Base-by-base conservation (phyloP, 2,888 invertebrate species). In the Temnothorax unifasciatus region DNA sequence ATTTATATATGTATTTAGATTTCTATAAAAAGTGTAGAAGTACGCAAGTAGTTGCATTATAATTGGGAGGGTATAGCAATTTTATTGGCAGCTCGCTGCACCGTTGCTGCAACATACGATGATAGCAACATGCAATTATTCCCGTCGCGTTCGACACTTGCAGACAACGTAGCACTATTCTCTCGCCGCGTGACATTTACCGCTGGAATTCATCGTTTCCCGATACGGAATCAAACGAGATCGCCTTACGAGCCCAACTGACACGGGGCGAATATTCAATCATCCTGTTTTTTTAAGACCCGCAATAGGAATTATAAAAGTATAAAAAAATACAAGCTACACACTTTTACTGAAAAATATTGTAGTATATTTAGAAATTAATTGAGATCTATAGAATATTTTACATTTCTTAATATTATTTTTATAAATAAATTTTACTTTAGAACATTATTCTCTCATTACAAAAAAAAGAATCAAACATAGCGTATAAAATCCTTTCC, bases 161-260 rank as follows among this genome's bases (percentile, higher is more conserved):
- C 59, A 74, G 71, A 74, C 69, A 79, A 68, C 69, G n/a, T 25
- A 11, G 47, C 34, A 13, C 50, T 54, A 79, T 73, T 63, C 79
- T 88, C 74, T 71, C 47, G 50, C 64, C 52, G 63, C 38, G 71
- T 57, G 85, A 83, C 85, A 50, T 79, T 89, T 82, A 84, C 76
- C 61, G 50, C 76, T 68, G 57, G 85, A 63, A 84, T 84, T 84
- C 83, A 85, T 85, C 82, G 87, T 83, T 83, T 84, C 74, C 41
- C 83, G 69, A 88, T 84, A 87, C 64, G 76, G 54, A 57, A 84
- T 61, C 64, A 66, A 54, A 52, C 25, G 57, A 68, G 54, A 73
- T 59, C 63, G 75, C 82, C 69, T 29, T 29, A 83, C 83, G 79
- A 83, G 71, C 15, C 54, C 74, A 41, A 79, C 13, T 63, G 25